These are phyloP conservation scores for Bombus pascuorum DNA, from an alignment of 1,140 invertebrate species.

Conservation along the genomic window DNA sequence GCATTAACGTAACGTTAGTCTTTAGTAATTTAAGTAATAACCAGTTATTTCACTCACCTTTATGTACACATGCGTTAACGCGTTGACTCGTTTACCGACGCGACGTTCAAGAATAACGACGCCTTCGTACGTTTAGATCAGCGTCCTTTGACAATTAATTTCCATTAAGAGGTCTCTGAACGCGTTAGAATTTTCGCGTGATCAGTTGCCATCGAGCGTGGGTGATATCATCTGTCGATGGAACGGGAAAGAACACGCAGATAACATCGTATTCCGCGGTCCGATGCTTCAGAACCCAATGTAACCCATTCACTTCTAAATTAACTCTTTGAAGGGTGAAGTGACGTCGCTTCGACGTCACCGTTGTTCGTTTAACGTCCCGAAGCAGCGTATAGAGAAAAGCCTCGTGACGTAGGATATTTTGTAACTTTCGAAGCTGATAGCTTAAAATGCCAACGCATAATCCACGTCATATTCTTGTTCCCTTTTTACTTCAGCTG, in stretches of 20 bases:
- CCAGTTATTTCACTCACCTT: no score
- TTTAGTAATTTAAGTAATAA: no score
- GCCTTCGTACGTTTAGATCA: neutral
- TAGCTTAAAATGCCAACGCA: neutral
- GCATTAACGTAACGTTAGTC: no score
- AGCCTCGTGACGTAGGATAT: neutral
- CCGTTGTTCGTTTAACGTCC: neutral
- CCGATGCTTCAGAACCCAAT: constrained; percentile 19
- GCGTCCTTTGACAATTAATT: neutral
- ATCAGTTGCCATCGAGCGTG: neutral
- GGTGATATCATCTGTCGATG: neutral
- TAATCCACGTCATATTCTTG: neutral
- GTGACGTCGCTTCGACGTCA: neutral
- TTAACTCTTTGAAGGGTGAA: constrained; percentile 1
- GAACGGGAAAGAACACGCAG: constrained; percentile 19
- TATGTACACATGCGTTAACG: no score
- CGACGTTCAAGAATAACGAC: no score
- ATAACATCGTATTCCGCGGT: neutral
- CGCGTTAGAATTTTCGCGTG: neutral
- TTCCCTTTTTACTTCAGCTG: neutral
- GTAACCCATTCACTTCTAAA: constrained; percentile 24
- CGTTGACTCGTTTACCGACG: no score
- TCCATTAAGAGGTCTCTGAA: neutral
- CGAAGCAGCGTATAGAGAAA: neutral
- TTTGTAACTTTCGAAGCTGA: neutral